Percentiles rank a stretch among this genome's conserved stretches.
These are phyloP conservation scores for Phoenicopterus ruber DNA, from an alignment of 2,113 vertebrate genomes.

Conservation along the genomic window DNA sequence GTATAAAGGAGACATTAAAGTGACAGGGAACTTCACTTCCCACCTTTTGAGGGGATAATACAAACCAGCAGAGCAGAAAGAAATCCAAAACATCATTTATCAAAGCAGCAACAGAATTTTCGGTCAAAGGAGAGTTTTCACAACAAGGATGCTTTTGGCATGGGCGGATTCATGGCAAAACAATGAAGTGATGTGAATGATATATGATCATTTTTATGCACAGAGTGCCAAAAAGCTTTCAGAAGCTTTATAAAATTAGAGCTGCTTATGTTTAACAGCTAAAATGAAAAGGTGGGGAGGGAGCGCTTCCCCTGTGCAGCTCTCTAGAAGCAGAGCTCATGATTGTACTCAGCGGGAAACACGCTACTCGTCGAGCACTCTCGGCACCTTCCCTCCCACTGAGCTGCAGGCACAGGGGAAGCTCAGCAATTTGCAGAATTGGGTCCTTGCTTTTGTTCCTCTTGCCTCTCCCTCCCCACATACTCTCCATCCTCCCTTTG, in stretches of 20 bases:
- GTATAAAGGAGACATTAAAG: not conserved
- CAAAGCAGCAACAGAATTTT: not conserved
- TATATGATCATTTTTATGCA: fast-evolving
- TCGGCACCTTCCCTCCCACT: not conserved
- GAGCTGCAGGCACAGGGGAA: not conserved
- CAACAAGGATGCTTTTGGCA: not conserved
- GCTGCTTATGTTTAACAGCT: not conserved
- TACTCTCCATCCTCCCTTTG: not conserved
- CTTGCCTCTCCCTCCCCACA: not conserved
- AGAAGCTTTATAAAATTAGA: not conserved
- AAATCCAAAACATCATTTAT: not conserved
- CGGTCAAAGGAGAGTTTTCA: not conserved
- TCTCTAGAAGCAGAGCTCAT: not conserved
- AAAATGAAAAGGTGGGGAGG: not conserved
- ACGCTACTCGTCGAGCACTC: not conserved
- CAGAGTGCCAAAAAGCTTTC: not conserved
- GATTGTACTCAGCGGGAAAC: not conserved
- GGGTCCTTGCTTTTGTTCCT: not conserved
- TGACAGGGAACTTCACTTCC: not conserved
- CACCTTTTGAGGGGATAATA: not conserved
- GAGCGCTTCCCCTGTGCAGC: not conserved
- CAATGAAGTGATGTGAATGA: fast-evolving
- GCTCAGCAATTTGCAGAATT: not conserved
- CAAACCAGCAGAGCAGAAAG: not conserved
- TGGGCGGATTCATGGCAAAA: not conserved